These are phyloP conservation scores for Chrysocyon brachyurus DNA, from an alignment of 2,797 vertebrate genomes.

Conservation along the genomic window DNA sequence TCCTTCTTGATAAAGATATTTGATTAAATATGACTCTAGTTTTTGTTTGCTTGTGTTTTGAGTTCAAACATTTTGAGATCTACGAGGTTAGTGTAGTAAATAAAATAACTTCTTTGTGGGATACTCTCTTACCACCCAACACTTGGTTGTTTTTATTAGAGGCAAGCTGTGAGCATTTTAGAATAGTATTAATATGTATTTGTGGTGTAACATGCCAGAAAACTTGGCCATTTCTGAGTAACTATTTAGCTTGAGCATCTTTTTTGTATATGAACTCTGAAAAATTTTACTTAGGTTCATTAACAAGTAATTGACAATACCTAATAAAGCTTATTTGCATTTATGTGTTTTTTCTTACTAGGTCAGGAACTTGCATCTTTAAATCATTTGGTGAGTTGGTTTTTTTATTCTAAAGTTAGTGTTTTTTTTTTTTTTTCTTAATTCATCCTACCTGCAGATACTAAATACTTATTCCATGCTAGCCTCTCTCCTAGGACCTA, in stretches of 20 bases:
- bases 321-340: constrained; percentile 52
- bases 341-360: constrained; percentile 81
- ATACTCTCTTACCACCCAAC: background rate
- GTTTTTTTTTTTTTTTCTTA: constrained; percentile 47
- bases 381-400: constrained; percentile 93
- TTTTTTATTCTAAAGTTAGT: constrained; percentile 40
- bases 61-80: constrained; percentile 65
- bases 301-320: constrained; percentile 3
- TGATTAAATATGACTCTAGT: background rate
- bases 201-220: background rate
- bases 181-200: constrained; percentile 8
- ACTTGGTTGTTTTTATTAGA: constrained; percentile 50
- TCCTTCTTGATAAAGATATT: background rate
- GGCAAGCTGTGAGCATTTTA: constrained; percentile 27
- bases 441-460: background rate
- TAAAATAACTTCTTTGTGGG: background rate
- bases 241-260: background rate
- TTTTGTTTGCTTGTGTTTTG: constrained; percentile 41
- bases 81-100: background rate
- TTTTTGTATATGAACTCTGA: constrained; percentile 39
- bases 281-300: constrained; percentile 13
- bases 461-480: background rate
- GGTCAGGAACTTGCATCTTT: constrained; percentile 96
- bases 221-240: constrained; percentile 13
- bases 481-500: background rate